Base-by-base conservation (phyloP, 53 echinoderm and acorn worm species). In the Mesocentrotus franciscanus region DNA sequence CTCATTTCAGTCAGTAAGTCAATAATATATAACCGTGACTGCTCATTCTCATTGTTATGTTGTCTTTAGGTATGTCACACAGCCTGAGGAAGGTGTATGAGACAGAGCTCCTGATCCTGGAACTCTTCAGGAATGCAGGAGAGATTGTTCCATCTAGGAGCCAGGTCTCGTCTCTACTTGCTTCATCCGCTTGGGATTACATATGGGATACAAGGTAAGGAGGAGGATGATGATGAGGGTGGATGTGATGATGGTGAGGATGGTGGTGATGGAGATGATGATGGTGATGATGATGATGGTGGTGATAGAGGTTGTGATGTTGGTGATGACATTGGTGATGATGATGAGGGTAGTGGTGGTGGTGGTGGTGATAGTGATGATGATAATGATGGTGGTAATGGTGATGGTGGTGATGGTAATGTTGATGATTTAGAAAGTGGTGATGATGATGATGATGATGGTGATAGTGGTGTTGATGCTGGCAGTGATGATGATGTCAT, bases 111-210 rank as follows among this genome's bases (percentile, higher is more conserved):
- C 76, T 99, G 66, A 81, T 98, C 30, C 91, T 95, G n/a, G 96
- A 97, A 60, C 94, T 99, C 9, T 98, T 96, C 74, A 85, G 42
- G 34, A 97, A 99, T 91, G 97, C 95, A 16, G 96, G 96, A 32
- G 95, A 93, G 59, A 96, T 92, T 9, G 68, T 95, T 22, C 98
- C 98, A 24, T 99, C 99, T 0, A 74, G 96, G 66, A 84, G 85
- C 22, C 95, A 84, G 64, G 95, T 96, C 29, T 85, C 89, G 74
- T 90, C 60, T 18, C 91, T 97, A 29, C 92, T 98, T 39, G 94
- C 95, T 13, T 95, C 97, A 20, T 96, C 97, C 15, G 94, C 96
- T 8, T 99, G 98, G 96, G 98, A 99, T 72, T 98, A 97, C 49
- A 95, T 96, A 66, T 79, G 78, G 49, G 93, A 96, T 17, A 98